Conservation (phyloP, 2,797 vertebrate genomes). For the Rhynchotus rufescens region DNA sequence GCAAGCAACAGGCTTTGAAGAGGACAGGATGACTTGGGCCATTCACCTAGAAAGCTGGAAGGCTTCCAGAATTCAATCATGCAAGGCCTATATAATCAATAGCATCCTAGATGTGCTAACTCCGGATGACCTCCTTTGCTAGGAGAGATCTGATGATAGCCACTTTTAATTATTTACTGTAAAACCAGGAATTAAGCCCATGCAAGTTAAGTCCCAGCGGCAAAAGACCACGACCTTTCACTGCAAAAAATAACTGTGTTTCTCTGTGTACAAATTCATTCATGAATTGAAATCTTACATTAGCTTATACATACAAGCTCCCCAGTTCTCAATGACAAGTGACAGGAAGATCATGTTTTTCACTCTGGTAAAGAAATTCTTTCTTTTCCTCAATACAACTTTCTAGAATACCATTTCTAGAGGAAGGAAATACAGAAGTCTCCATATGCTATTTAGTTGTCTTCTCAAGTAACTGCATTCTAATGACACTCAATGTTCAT, state of each 20-base stretch:
- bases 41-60: neutral
- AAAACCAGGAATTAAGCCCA: neutral
- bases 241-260: neutral
- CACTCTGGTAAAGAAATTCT: neutral
- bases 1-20: neutral
- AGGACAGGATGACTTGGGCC: neutral
- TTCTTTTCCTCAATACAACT: neutral
- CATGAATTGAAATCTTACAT: neutral
- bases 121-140: neutral
- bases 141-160: neutral
- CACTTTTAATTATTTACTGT: neutral
- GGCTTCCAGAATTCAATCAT: neutral
- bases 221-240: neutral
- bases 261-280: no score
- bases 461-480: neutral
- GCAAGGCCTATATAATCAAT: neutral
- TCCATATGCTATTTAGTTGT: neutral
- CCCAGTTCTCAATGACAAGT: neutral
- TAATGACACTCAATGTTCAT: neutral
- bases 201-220: neutral
- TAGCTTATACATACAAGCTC: neutral
- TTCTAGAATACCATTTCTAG: neutral
- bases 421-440: neutral
- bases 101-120: neutral
- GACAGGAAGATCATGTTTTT: neutral